Conservation (phyloP, 2,113 vertebrate genomes). For the Mirounga angustirostris region DNA sequence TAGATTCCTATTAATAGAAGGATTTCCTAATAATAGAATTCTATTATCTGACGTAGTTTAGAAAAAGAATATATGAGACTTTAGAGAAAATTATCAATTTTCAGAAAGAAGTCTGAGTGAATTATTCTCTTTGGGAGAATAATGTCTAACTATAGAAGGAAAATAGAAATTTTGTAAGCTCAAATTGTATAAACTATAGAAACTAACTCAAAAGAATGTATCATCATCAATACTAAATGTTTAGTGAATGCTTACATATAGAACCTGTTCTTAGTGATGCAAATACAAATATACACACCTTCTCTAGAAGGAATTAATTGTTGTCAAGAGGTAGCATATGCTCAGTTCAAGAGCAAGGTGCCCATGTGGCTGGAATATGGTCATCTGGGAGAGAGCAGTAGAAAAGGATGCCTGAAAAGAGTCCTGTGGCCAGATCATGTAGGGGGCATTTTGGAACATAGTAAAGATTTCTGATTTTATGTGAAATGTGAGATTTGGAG, state of each 20-base stretch:
- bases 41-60: background rate
- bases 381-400: too few species aligned
- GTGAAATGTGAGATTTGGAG: background rate
- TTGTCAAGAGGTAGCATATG: background rate
- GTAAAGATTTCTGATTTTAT: background rate
- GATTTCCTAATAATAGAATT: background rate
- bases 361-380: background rate
- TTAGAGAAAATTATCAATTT: background rate
- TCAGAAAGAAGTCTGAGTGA: background rate
- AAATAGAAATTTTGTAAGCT: background rate
- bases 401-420: background rate
- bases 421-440: too few species aligned
- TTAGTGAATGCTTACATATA: background rate
- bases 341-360: background rate
- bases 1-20: background rate
- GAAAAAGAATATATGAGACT: background rate
- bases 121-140: background rate
- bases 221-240: background rate
- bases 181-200: background rate
- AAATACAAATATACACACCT: background rate
- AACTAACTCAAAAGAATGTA: background rate
- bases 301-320: background rate
- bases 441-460: background rate
- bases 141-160: background rate
- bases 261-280: background rate